Conservation (phyloP, 1,140 invertebrate species). For the Lordiphosa mommai region DNA sequence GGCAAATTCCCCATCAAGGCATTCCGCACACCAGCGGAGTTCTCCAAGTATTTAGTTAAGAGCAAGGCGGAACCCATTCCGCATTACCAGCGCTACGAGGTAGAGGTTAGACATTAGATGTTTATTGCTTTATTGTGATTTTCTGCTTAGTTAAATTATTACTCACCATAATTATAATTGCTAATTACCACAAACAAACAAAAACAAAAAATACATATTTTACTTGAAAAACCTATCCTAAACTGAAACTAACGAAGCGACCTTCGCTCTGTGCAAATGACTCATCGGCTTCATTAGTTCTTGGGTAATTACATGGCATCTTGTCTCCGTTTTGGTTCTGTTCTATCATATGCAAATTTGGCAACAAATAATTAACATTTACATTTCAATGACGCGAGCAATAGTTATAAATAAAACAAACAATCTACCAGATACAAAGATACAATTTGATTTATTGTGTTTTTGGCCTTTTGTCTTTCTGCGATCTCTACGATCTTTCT, state of each 20-base stretch:
- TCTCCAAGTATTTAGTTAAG: slow-evolving; percentile 68
- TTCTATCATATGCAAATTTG: slow-evolving; percentile 62
- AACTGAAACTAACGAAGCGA: background rate
- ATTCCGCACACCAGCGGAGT: slow-evolving; percentile 55
- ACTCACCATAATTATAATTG: slow-evolving; percentile 50
- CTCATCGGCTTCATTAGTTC: slow-evolving; percentile 14
- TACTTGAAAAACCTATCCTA: background rate
- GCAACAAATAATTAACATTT: slow-evolving; percentile 49
- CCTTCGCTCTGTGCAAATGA: background rate
- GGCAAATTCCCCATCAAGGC: slow-evolving; percentile 74
- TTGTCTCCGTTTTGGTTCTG: slow-evolving; percentile 15
- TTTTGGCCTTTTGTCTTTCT: slow-evolving; percentile 33
- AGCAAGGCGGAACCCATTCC: slow-evolving; percentile 64
- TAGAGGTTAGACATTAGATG: slow-evolving; percentile 19
- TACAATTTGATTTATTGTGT: slow-evolving; percentile 31
- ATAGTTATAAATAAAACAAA: slow-evolving; percentile 27
- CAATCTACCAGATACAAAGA: slow-evolving; percentile 11
- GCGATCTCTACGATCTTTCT: background rate
- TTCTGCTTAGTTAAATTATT: slow-evolving; percentile 52
- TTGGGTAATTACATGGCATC: slow-evolving; percentile 59
- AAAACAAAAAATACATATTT: slow-evolving; percentile 21
- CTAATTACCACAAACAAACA: slow-evolving; percentile 44
- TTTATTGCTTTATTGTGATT: slow-evolving; percentile 55
- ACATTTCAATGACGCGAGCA: slow-evolving; percentile 8
- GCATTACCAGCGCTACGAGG: slow-evolving; percentile 43